phyloP scores from a whole-genome alignment of 2,113 vertebrate genomes.

The Alces alces region DNA sequence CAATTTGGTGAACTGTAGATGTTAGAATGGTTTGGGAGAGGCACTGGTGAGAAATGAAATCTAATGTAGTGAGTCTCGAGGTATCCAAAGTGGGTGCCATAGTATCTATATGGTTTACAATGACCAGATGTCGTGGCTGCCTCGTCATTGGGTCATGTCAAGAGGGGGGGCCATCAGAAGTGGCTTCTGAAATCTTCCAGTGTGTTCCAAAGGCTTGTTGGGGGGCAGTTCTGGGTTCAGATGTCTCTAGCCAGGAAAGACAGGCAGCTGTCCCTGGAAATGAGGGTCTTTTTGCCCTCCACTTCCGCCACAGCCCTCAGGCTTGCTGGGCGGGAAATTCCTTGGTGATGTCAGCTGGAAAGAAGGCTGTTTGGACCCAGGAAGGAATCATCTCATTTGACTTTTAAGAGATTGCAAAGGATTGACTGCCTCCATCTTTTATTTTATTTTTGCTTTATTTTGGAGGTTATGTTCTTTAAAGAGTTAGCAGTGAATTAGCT shows the following conservation, averaged over 20 bases:
- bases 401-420: neutral
- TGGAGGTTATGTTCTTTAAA: neutral
- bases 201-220: neutral
- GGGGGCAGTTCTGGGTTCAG: neutral
- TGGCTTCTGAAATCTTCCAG: neutral
- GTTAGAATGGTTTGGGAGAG: neutral
- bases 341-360: neutral
- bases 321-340: neutral
- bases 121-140: neutral
- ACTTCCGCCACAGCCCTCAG: neutral
- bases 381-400: neutral
- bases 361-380: neutral
- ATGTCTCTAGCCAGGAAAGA: neutral
- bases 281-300: neutral
- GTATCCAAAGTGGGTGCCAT: neutral
- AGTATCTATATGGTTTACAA: neutral
- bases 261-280: neutral
- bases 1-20: neutral
- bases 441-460: slow-evolving; percentile 4
- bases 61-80: neutral
- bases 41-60: neutral
- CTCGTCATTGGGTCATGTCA: neutral
- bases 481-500: neutral
- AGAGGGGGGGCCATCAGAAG: neutral
- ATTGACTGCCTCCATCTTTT: neutral